Percentiles rank a stretch among this genome's conserved stretches.
These are phyloP conservation scores for Cyrtonyx montezumae DNA, from an alignment of 2,113 vertebrate species.

Conservation along the genomic window DNA sequence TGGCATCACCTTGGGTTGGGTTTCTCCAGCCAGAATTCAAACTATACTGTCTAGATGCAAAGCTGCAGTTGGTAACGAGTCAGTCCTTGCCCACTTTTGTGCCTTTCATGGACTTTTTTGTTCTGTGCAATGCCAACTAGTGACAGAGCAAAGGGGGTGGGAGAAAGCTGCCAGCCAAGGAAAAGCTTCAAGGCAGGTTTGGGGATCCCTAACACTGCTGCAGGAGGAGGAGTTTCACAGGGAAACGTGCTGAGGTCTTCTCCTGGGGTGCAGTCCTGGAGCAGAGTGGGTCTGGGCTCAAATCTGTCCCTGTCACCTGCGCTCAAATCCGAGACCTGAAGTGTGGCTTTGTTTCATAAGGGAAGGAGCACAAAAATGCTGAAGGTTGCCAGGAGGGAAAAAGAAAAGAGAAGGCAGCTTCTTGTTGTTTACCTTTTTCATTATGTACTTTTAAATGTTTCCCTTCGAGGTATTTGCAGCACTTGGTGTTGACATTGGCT, in stretches of 20 bases:
- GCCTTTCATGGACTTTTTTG: not conserved
- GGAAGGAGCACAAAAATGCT: not conserved
- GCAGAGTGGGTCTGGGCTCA: not conserved
- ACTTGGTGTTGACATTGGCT: conserved; percentile 33
- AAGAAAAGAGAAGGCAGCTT: not conserved
- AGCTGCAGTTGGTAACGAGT: not conserved
- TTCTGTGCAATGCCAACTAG: not conserved
- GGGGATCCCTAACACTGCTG: not conserved
- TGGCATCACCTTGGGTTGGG: not conserved
- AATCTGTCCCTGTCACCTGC: not conserved
- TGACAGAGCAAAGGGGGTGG: not conserved
- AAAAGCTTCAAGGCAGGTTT: not conserved
- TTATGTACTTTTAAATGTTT: not conserved
- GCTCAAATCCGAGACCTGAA: not conserved
- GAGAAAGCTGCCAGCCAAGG: not conserved
- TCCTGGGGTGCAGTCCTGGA: not conserved
- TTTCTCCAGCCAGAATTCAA: not conserved
- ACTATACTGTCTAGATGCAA: not conserved
- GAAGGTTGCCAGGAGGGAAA: not conserved
- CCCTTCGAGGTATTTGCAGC: not conserved
- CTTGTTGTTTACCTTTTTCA: not conserved
- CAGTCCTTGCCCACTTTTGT: not conserved
- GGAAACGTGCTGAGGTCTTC: not conserved
- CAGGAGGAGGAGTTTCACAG: not conserved
- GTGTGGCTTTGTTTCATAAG: not conserved